Percentiles rank a stretch among this genome's conserved stretches.
Conservation (phyloP, 2,888 invertebrate species). For the Anoncus sp. region DNA sequence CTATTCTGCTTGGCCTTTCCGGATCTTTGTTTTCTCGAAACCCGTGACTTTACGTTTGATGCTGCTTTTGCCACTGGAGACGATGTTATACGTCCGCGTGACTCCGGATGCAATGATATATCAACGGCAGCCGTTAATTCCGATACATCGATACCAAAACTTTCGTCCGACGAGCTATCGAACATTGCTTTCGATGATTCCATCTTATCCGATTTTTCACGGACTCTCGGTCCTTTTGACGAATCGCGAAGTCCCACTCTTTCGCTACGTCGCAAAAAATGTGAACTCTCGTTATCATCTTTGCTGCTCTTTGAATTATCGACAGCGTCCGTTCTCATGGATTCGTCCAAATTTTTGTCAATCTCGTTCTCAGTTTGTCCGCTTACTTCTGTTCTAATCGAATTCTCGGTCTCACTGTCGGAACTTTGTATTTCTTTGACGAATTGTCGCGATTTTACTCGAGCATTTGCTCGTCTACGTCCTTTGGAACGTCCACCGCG, state of each 20-base stretch:
- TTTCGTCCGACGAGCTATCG: slow-evolving; percentile 80
- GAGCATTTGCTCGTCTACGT: slow-evolving; percentile 39
- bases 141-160: slow-evolving; percentile 77
- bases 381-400: slow-evolving; percentile 64
- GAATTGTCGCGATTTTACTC: slow-evolving; percentile 13
- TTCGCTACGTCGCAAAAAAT: slow-evolving; percentile 70
- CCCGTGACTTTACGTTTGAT: slow-evolving; percentile 7
- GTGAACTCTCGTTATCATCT: slow-evolving; percentile 61
- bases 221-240: slow-evolving; percentile 70
- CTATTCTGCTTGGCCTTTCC: slow-evolving; percentile 53
- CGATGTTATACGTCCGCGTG: slow-evolving; percentile 54
- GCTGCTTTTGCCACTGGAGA: slow-evolving; percentile 38
- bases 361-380: slow-evolving; percentile 20
- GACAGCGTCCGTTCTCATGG: slow-evolving; percentile 17
- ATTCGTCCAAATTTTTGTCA: slow-evolving; percentile 31
- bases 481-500: slow-evolving; percentile 24
- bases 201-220: slow-evolving; percentile 78
- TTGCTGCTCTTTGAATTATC: slow-evolving; percentile 56
- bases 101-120: slow-evolving; percentile 75
- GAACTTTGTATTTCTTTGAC: slow-evolving; percentile 69
- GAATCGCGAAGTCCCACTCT: slow-evolving; percentile 70
- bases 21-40: slow-evolving; percentile 38
- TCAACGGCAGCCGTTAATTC: slow-evolving; percentile 76
- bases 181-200: slow-evolving; percentile 74
- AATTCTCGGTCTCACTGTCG: slow-evolving; percentile 76